A percentile compares a stretch with the other conserved stretches of the same genome.
Evolutionary conservation across 2,113 vertebrate genomes (phyloP).

Genomic region (Tricholaema leucomelas): DNA sequence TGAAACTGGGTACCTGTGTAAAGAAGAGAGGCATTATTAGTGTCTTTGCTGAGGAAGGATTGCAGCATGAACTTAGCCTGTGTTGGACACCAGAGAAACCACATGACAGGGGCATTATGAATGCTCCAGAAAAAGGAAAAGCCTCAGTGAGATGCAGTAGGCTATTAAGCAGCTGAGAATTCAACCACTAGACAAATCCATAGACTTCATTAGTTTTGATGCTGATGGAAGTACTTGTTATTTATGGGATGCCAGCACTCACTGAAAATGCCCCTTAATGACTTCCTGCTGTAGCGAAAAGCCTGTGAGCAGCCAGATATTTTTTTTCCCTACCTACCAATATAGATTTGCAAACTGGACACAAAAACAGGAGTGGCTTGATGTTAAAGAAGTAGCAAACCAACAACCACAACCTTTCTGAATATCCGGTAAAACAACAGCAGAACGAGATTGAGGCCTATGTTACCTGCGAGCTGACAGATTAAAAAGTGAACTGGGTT

Average conservation of each 20-base stretch:
- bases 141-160: background rate
- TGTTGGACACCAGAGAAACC: background rate
- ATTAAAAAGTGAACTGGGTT: background rate
- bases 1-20: background rate
- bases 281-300: background rate
- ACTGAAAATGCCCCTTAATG: background rate
- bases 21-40: background rate
- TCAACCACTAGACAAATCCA: slow-evolving; percentile 1
- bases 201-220: background rate
- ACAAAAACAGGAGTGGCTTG: background rate
- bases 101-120: background rate
- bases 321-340: background rate
- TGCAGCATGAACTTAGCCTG: background rate
- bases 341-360: background rate
- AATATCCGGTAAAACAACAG: background rate
- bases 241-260: background rate
- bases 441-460: background rate
- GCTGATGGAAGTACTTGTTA: background rate
- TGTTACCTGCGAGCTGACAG: background rate
- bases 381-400: background rate
- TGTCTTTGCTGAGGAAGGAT: background rate
- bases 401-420: background rate
- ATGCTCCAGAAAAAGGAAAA: background rate
- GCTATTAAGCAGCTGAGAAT: background rate
- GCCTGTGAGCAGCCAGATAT: background rate